Evolutionary conservation across 1,140 invertebrate genomes (phyloP), one percentile per base, ranked within the genome.

Genomic region (Ladona fulva): DNA sequence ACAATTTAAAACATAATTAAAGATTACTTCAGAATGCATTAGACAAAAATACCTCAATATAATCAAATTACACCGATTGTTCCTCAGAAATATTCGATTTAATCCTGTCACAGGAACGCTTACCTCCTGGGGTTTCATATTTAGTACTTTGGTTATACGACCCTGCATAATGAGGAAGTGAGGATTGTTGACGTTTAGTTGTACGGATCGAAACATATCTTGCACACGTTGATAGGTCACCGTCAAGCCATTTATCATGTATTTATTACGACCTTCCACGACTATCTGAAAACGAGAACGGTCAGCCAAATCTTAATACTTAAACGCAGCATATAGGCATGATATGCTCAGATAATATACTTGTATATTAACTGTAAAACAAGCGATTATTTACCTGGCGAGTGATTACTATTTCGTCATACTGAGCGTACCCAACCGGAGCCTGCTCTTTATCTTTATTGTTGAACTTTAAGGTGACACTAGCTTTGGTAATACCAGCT

Each of bases 111-210:
- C n/a, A 19, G 1, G 52, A 66, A 3, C 52, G 78, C 79, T 82
- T 86, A 95, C 94, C 89, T 99, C 97, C 78, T 91, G 89, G 19
- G 98, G 96, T 83, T 99, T 99, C 97, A 99, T 99, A 84, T 98
- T 99, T 1, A 99, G 88, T 0, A 99, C 98, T 89, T 99, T 99
- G 0, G 97, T 99, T 77, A 99, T 98, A 82, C 97, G 90, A 11
- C 98, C 98, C 89, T 99, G 98, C 98, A 99, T 99, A 81, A 99
- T 99, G 6, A 99, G 90, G 85, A 99, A 99, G 85, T 99, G 97
- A 5, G 98, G 98, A 88, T 99, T 99, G 85, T 99, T 99, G 0
- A 99, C 95, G 86, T 99, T 99, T 1, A 99, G 86, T 83, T 98
- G 96, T 10, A 99, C 93, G 0, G 97, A 97, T 81, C 95, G 94